Base-by-base conservation (phyloP, 2,888 invertebrate genomes). In the Fragum sueziense region DNA sequence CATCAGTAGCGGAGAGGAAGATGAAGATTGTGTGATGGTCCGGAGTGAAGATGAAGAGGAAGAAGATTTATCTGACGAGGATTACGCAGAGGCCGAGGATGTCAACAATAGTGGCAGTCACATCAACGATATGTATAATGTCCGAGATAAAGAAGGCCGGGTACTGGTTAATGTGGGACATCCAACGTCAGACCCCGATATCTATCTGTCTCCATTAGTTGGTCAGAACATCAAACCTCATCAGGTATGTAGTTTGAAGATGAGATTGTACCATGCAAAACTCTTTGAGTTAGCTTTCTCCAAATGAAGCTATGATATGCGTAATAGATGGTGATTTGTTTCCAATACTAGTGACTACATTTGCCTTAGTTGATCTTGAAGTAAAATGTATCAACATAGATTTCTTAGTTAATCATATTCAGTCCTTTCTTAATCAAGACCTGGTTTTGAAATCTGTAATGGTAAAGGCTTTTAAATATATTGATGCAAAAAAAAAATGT, bases 161-260 rank as follows among this genome's bases (percentile, higher is more conserved):
- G 98, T 99, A 20, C 94, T 97, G 81, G 96, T 99, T 70, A 99
- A 99, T 93, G 96, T 98, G 31, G 98, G 97, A 9, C 98, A 98
- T 93, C 96, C 97, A 0, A 96, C 97, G 76, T 96, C 95, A 72
- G 99, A 99, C 91, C 96, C 96, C 22, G 98, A 98, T 90, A 96
- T 99, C 85, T 99, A 96, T 93, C 94, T 99, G 75, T 97, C 98
- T 0, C 97, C 97, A 0, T 98, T 94, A 80, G 96, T 99, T 69
- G 96, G 97, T 0, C 95, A 96, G 86, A 95, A 97, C 71, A 97
- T 99, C 76, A 99, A 99, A 94, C 98, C 98, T 1, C 99, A 99
- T 95, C 99, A 99, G 95, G 96, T 96, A 57, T 14, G 14, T 37
- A n/a, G n/a, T n/a, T n/a, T n/a, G n/a, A n/a, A n/a, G n/a, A n/a